Evolutionary conservation across 2,113 vertebrate genomes (phyloP).

Genomic region (Paracanthobrama guichenoti): DNA sequence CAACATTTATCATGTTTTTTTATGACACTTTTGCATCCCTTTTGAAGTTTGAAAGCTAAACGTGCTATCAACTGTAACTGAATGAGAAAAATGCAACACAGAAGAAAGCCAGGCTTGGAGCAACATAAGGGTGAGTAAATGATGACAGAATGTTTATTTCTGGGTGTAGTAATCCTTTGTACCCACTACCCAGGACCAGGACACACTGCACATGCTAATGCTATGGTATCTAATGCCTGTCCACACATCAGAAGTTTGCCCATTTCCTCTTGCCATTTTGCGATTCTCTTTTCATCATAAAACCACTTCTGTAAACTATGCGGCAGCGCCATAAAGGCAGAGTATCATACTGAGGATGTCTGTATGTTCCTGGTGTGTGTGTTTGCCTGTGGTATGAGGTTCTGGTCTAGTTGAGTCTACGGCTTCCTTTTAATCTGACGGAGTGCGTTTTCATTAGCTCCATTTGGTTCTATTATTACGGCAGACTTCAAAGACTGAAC

Average conservation of each 20-base stretch:
- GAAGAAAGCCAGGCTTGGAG: neutral
- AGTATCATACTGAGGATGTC: conserved; percentile 42
- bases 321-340: conserved; percentile 52
- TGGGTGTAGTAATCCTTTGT: neutral
- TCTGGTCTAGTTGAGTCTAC: conserved; percentile 65
- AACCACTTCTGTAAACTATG: conserved; percentile 74
- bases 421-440: conserved; percentile 78
- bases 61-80: neutral
- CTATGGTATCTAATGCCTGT: conserved; percentile 63
- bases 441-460: conserved; percentile 78
- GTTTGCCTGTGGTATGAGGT: conserved; percentile 60
- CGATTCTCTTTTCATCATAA: conserved; percentile 57
- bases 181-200: neutral
- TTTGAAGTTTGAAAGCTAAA: neutral
- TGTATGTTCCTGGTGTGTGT: conserved; percentile 57
- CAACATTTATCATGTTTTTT: neutral
- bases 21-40: neutral
- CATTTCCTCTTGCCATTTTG: conserved; percentile 50
- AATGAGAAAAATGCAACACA: neutral
- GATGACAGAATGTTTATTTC: neutral
- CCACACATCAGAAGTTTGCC: conserved; percentile 69
- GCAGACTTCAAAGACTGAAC: conserved; percentile 73
- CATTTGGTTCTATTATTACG: conserved; percentile 79
- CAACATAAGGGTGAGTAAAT: neutral
- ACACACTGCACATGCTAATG: conserved; percentile 58